Conservation (phyloP, 1,140 invertebrate genomes). For the Aricia agestis region DNA sequence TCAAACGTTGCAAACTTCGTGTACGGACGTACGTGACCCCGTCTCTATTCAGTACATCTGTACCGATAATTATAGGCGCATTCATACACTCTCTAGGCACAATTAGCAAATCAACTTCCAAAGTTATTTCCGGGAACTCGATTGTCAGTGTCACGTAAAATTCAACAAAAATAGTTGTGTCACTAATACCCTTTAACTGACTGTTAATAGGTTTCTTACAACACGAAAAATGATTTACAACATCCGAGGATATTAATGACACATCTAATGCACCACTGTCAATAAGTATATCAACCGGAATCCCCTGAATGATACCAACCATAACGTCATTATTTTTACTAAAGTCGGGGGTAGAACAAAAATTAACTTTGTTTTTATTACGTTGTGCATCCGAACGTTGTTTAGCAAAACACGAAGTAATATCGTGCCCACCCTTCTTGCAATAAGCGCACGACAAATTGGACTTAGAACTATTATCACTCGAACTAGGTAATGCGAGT, state of each 20-base stretch:
- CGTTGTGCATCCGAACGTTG: constrained; percentile 12
- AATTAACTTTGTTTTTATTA: constrained; percentile 27
- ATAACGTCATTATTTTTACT: constrained; percentile 21
- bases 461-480: background rate
- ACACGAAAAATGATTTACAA: constrained; percentile 28
- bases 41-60: constrained; percentile 31
- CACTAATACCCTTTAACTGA: constrained; percentile 31
- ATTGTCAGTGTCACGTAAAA: constrained; percentile 23
- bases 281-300: constrained; percentile 33
- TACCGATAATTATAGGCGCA: constrained; percentile 28
- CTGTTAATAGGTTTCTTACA: constrained; percentile 13
- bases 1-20: background rate
- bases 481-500: background rate
- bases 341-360: constrained; percentile 11
- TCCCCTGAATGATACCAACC: constrained; percentile 27
- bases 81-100: constrained; percentile 24
- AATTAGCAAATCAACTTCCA: constrained; percentile 26
- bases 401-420: constrained; percentile 28
- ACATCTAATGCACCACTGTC: constrained; percentile 30
- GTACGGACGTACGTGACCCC: constrained; percentile 28
- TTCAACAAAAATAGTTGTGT: constrained; percentile 24
- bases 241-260: constrained; percentile 27
- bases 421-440: constrained; percentile 25
- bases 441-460: constrained; percentile 7
- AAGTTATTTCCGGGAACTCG: constrained; percentile 24